Evolutionary conservation across 2,113 vertebrate species (phyloP).

Genomic region (Solea senegalensis): DNA sequence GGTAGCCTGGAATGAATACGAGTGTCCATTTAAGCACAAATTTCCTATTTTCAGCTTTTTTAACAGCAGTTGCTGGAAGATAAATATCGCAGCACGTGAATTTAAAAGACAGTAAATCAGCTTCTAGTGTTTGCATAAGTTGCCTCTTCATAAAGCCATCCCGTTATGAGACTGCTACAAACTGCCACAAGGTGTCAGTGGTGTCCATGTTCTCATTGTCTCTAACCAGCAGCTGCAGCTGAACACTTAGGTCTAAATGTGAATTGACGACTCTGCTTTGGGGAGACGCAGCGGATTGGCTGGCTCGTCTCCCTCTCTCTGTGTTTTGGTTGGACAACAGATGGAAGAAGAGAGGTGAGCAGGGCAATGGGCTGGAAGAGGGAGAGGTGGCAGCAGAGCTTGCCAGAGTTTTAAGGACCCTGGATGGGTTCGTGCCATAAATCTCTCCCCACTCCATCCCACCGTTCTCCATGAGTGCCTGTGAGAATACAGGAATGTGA

Average conservation of each 20-base stretch:
- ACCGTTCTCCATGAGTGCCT: constrained; percentile 80
- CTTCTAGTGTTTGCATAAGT: constrained; percentile 18
- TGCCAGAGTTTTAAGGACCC: constrained; percentile 79
- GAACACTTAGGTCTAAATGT: constrained; percentile 35
- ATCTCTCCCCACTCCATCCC: constrained; percentile 80
- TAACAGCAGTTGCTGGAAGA: background rate
- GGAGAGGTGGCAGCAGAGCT: constrained; percentile 62
- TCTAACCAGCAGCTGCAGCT: constrained; percentile 27
- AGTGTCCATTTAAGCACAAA: background rate
- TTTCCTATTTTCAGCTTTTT: background rate
- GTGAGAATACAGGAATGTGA: constrained; percentile 84
- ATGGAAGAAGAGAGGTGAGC: constrained; percentile 48
- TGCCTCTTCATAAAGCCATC: background rate
- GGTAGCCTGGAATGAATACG: background rate
- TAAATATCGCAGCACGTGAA: constrained; percentile 10
- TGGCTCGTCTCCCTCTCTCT: constrained; percentile 14
- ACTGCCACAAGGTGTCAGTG: constrained; percentile 82
- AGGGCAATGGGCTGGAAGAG: constrained; percentile 34
- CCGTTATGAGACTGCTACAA: background rate
- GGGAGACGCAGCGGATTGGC: constrained; percentile 54
- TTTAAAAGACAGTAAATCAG: constrained; percentile 40
- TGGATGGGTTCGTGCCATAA: constrained; percentile 78
- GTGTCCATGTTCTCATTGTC: constrained; percentile 72
- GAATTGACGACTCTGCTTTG: constrained; percentile 47
- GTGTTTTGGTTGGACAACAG: constrained; percentile 58